Evolutionary conservation across 2,888 invertebrate species (phyloP), one percentile per base, ranked within the genome.

Genomic region (Nebria salina): DNA sequence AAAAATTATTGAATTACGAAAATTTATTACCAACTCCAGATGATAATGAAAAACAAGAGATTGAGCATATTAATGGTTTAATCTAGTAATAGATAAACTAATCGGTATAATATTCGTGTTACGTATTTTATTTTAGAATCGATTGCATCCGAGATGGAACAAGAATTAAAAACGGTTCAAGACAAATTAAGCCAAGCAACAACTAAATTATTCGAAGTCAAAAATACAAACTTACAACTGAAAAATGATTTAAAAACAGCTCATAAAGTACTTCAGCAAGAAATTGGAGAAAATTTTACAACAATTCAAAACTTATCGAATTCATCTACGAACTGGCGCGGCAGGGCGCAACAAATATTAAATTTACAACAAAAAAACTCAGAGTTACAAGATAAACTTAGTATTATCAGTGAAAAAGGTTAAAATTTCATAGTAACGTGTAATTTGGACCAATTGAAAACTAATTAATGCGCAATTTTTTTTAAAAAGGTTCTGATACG

Each of bases 281-380:
- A 96, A 89, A 90, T 94, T 15, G 96, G 96, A 0, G 94, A 95
- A 81, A 91, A 91, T 84, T 92, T 94, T 66, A 92, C 91, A 2
- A 92, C 92, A 84, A 90, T 95, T 9, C 92, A 92, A 84, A 90
- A 91, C 76, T 86, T 94, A 54, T 91, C 91, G 75, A 90, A 90
- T 84, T 90, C 91, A 82, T 88, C 91, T 75, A 90, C 91, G 70
- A 92, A 92, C 11, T 96, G 95, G 95, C 92, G 94, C 83, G 95
- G 96, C 0, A 90, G 95, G 83, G 94, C 95, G 1, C 95, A 95
- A 85, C 94, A 95, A 85, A 95, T 96, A 82, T 87, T 92, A 0
- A 88, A 92, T 13, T 87, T 96, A 74, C 94, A 94, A 86, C 92
- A 92, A 77, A 94, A 93, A 89, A 89, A 95, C 75, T 87, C 87